Evolutionary conservation across 2,888 invertebrate genomes (phyloP).

Genomic region (Lycocerus yunnanus): DNA sequence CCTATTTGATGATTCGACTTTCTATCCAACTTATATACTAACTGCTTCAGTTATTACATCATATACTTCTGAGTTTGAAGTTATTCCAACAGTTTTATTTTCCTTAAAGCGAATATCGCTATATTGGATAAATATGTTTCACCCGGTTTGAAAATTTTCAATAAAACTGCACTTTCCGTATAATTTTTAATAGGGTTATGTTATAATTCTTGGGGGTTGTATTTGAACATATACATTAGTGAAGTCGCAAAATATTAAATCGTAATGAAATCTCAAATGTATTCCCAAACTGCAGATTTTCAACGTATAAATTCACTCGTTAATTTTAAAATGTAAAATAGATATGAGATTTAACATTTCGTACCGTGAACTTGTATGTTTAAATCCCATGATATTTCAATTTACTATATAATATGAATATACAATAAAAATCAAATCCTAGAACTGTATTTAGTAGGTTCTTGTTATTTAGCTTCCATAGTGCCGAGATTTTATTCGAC

Average conservation of each 20-base stretch:
- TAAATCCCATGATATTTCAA: too few species aligned
- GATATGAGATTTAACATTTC: too few species aligned
- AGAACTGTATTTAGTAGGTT: too few species aligned
- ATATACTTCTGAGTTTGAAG: neutral
- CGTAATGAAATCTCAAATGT: too few species aligned
- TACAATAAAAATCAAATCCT: too few species aligned
- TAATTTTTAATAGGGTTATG: neutral
- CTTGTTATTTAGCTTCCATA: neutral
- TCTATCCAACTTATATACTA: neutral
- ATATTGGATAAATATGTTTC: neutral
- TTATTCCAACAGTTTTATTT: neutral
- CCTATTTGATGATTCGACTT: neutral
- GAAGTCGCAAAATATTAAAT: neutral
- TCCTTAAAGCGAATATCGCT: neutral
- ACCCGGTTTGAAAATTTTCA: neutral
- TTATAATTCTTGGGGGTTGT: neutral
- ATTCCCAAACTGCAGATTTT: neutral
- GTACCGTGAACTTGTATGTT: too few species aligned
- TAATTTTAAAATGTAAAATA: neutral
- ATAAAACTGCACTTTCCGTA: neutral
- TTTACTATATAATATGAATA: too few species aligned
- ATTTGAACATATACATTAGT: neutral
- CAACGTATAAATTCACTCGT: neutral
- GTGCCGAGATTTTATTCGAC: too few species aligned
- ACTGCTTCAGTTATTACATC: neutral